These are phyloP conservation scores for Dicentrarchus labrax DNA, from an alignment of 2,113 vertebrate genomes.

Conservation along the genomic window DNA sequence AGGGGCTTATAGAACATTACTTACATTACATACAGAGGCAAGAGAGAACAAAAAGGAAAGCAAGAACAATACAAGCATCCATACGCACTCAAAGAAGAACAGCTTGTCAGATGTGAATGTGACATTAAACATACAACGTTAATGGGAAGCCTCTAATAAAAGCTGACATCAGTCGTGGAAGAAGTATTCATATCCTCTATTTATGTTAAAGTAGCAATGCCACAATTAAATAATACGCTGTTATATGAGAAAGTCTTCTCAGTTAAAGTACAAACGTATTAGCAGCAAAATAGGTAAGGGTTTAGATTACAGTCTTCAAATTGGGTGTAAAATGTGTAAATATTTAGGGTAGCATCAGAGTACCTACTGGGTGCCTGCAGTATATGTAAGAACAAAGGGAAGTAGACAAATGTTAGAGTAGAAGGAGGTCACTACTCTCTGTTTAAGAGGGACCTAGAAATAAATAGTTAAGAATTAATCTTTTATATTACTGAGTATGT, in stretches of 20 bases:
- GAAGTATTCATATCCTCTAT: background rate
- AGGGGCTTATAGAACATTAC: background rate
- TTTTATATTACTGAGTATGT: no score
- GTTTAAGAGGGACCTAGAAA: no score
- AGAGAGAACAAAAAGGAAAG: conserved; percentile 2
- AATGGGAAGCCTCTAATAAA: no score
- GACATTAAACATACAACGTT: background rate
- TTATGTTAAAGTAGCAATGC: background rate
- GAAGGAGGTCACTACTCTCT: no score
- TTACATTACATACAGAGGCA: background rate
- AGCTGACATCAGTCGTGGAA: background rate
- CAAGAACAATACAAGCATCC: background rate
- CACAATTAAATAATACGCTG: background rate
- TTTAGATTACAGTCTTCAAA: no score
- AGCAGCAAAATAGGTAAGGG: no score
- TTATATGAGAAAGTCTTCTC: background rate
- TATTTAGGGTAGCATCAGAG: no score
- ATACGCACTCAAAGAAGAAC: background rate
- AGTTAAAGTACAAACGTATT: no score
- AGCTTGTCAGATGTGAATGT: background rate
- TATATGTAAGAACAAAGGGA: no score
- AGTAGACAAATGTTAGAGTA: no score
- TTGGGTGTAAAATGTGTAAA: no score
- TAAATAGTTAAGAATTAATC: no score
- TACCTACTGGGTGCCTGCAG: background rate